These are phyloP conservation scores for Gallirallus australis DNA, from an alignment of 2,797 vertebrate genomes.

Conservation along the genomic window DNA sequence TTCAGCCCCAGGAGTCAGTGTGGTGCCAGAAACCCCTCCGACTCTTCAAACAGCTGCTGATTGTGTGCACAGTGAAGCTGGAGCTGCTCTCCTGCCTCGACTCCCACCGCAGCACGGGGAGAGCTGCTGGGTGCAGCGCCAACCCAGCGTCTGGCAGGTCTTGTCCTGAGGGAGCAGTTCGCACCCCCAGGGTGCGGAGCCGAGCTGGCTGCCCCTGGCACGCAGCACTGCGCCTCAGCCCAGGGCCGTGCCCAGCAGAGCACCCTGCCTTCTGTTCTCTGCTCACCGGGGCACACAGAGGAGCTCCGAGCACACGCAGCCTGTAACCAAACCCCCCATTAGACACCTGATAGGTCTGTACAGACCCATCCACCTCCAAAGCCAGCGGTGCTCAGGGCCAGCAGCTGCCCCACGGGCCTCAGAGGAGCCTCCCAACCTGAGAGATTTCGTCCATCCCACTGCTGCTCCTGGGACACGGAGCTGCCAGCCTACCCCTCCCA, in stretches of 20 bases:
- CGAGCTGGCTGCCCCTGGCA: too few relatives aligned
- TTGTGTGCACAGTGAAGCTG: not conserved
- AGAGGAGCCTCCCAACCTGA: not conserved
- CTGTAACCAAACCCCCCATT: not conserved
- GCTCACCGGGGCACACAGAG: fast-evolving
- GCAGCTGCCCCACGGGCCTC: not conserved
- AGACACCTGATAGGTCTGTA: not conserved
- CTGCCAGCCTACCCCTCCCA: not conserved
- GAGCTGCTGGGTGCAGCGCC: not conserved
- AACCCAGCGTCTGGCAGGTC: not conserved
- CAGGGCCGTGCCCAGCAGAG: fast-evolving
- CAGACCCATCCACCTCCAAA: not conserved
- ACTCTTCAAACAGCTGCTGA: not conserved
- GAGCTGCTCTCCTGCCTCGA: not conserved
- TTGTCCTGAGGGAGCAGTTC: not conserved
- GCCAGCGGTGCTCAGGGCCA: not conserved
- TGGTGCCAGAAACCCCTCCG: not conserved
- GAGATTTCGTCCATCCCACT: fast-evolving
- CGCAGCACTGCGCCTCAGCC: not conserved
- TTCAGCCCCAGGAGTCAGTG: not conserved
- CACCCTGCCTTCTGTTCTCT: not conserved
- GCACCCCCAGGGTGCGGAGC: fast-evolving
- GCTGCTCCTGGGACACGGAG: not conserved
- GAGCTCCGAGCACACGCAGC: not conserved
- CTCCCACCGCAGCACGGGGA: not conserved